Base-by-base conservation (phyloP, 2,888 invertebrate species). In the Lepidocyrtinus sp. region DNA sequence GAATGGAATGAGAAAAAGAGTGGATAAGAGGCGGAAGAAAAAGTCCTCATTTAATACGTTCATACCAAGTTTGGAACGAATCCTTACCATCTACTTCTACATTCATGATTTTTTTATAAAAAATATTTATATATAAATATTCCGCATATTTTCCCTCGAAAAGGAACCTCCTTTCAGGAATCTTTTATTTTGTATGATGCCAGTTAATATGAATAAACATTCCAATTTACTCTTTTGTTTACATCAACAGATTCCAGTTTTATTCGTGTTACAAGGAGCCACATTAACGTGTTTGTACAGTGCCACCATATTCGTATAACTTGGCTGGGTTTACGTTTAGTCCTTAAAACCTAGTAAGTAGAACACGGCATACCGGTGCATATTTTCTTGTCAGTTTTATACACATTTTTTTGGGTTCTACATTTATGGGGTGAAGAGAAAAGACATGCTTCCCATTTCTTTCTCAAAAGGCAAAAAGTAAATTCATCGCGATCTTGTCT, bases 21-120 rank as follows among this genome's bases (percentile, higher is more conserved):
- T 77, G 79, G 62, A 74, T 69, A 61, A 79, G 73, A 79, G 79
- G 79, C 74, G 73, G 79, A 79, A 74, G 70, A 55, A 71, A 71
- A 72, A 67, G 77, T 61, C 62, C 77, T 77, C 71, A 77, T 77
- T 77, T 77, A 72, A 77, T 77, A 78, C 65, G 78, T 63, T 78
- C 68, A 61, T 46, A 27, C 78, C 78, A 78, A 73, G 73, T 78
- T 78, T 78, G 78, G 78, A 67, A 64, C 71, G 69, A 78, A 78
- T 73, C 68, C 78, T 62, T 65, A 64, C 46, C 21, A 69, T 46
- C 36, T 63, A 63, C 61, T 71, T 71, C 71, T 61, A 27, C 65
- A 65, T 76, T 76, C 62, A 59, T 55, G 55, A 55, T 55, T 55
- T n/a, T 15, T 55, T 55, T 55, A 55, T 7, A 55, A 55, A 55